A percentile compares a stretch with the other conserved stretches of the same genome.
Evolutionary conservation across 2,797 vertebrate species (phyloP).

Genomic region (Propithecus deckenii): DNA sequence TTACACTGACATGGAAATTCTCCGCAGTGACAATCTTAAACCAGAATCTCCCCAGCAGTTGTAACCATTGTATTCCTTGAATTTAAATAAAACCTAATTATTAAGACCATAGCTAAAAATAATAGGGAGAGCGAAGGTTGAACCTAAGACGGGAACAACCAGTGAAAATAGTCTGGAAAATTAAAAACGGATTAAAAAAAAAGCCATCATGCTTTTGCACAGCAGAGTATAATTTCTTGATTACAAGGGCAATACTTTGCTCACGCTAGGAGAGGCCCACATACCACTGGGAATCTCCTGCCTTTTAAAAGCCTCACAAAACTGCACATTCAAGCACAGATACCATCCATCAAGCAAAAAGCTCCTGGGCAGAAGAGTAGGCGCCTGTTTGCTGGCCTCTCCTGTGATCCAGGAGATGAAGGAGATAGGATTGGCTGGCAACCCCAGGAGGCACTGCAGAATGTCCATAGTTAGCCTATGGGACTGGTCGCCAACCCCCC

Average conservation of each 20-base stretch:
- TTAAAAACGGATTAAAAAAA: background rate
- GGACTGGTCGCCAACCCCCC: background rate
- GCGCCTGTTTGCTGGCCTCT: constrained; percentile 46
- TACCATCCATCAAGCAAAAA: constrained; percentile 67
- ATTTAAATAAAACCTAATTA: background rate
- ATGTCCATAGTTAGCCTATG: background rate
- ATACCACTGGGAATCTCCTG: constrained; percentile 37
- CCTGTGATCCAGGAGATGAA: constrained; percentile 55
- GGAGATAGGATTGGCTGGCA: constrained; percentile 29
- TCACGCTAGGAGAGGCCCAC: background rate
- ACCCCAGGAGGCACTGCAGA: background rate
- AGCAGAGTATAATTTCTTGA: constrained; percentile 57
- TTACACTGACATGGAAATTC: constrained; percentile 47
- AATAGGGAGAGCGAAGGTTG: background rate
- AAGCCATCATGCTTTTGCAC: background rate
- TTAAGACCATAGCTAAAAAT: background rate
- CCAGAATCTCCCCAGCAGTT: background rate
- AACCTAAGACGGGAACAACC: background rate
- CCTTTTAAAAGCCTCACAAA: constrained; percentile 59
- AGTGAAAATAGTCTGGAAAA: background rate
- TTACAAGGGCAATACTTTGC: constrained; percentile 18
- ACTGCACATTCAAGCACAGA: constrained; percentile 68
- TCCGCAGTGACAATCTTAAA: background rate
- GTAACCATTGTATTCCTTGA: background rate
- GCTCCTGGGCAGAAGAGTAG: constrained; percentile 67